A percentile compares a stretch with the other conserved stretches of the same genome.
These are phyloP conservation scores for Cettia cetti DNA, from an alignment of 2,113 vertebrate species.

Conservation along the genomic window DNA sequence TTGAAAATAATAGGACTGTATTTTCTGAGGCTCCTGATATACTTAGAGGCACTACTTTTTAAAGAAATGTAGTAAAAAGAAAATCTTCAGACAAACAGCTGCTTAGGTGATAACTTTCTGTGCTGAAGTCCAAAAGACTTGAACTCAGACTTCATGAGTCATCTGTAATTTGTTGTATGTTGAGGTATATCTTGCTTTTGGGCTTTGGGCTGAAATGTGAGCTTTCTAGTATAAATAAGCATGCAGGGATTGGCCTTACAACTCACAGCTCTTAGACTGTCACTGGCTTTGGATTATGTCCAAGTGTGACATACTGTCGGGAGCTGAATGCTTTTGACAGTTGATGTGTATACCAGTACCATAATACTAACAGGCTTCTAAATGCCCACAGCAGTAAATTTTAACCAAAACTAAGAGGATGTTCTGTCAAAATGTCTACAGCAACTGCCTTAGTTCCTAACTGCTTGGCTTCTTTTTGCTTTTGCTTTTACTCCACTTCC, in stretches of 20 bases:
- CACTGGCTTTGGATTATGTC: constrained; percentile 16
- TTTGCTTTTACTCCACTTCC: neutral
- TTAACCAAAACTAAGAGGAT: neutral
- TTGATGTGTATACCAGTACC: neutral
- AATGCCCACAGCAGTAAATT: neutral
- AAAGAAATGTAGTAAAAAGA: neutral
- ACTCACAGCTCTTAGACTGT: constrained; percentile 1
- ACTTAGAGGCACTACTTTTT: neutral
- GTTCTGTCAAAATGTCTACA: neutral
- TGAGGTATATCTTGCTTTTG: constrained; percentile 8
- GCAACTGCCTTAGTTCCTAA: neutral
- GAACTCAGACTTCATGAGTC: neutral
- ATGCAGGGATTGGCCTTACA: neutral
- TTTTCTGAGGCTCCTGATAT: neutral
- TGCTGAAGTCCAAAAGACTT: neutral
- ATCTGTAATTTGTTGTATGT: neutral
- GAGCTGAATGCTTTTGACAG: neutral
- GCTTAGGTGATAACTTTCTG: neutral
- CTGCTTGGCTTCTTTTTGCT: neutral
- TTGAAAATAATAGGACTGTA: neutral
- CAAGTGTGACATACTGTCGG: constrained; percentile 16
- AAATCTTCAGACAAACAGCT: neutral
- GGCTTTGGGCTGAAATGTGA: constrained; percentile 31
- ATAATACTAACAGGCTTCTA: neutral
- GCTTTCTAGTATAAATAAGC: constrained; percentile 17